phyloP scores from a whole-genome alignment of 2,113 vertebrate species.

The Barnardius zonarius region DNA sequence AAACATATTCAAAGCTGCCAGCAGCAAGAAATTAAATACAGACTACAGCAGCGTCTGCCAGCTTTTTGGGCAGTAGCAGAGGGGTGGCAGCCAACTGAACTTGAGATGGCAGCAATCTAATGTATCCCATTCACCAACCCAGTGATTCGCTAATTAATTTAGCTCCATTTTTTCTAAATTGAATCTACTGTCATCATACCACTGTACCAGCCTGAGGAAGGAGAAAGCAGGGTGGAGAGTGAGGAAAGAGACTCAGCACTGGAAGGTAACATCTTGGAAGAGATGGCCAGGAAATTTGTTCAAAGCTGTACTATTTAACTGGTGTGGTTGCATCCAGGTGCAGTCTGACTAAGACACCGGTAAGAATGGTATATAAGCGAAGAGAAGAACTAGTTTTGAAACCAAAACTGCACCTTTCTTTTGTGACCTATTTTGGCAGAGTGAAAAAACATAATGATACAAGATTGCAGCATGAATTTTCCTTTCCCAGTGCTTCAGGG shows the following conservation, averaged over 20 bases:
- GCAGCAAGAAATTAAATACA: slow-evolving; percentile 42
- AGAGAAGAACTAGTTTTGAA: background rate
- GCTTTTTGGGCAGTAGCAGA: background rate
- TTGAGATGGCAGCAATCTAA: slow-evolving; percentile 2
- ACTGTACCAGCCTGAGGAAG: background rate
- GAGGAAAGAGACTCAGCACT: background rate
- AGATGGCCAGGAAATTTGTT: background rate
- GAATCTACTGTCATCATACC: background rate
- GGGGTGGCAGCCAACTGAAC: background rate
- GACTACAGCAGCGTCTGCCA: background rate
- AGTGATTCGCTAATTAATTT: slow-evolving; percentile 21
- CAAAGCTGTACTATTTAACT: background rate
- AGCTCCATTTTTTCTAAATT: background rate
- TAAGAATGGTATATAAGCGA: background rate
- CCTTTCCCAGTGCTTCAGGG: background rate
- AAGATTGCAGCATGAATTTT: background rate
- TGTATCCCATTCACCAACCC: background rate
- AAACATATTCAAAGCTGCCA: slow-evolving; percentile 36
- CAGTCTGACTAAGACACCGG: background rate
- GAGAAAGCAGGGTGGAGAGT: background rate
- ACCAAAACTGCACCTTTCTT: background rate
- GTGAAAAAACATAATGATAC: background rate
- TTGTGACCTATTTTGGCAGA: background rate
- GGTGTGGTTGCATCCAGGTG: fast-evolving
- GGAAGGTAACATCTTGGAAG: background rate